phyloP scores from a whole-genome alignment of 2,113 vertebrate species.

The Neodon shergylaensis region DNA sequence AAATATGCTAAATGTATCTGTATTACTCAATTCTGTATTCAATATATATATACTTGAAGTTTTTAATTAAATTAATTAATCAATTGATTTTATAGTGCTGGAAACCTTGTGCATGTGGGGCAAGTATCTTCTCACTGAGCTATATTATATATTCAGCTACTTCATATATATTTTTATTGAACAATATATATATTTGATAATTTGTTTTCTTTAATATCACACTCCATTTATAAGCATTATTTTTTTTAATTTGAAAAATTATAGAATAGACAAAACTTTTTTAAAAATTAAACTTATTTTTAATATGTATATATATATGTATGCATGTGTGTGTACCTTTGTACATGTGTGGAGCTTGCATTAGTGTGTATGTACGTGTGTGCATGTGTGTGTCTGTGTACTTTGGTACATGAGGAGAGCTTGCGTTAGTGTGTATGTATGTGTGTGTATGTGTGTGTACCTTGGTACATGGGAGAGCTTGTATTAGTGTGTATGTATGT shows the following conservation, averaged over 20 bases:
- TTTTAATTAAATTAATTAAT: background rate
- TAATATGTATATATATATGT: too few relatives aligned
- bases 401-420: too few relatives aligned
- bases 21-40: background rate
- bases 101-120: background rate
- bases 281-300: background rate
- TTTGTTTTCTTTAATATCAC: constrained; percentile 7
- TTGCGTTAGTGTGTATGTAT: too few relatives aligned
- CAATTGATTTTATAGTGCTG: background rate
- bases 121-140: background rate
- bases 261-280: background rate
- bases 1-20: background rate
- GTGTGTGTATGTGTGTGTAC: background rate
- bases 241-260: constrained; percentile 42
- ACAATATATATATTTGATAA: background rate
- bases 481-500: too few relatives aligned
- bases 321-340: too few relatives aligned
- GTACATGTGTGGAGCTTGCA: background rate
- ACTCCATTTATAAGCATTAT: background rate
- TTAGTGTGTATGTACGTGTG: too few relatives aligned
- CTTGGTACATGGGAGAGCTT: background rate
- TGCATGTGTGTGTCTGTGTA: too few relatives aligned
- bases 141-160: background rate
- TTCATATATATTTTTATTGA: constrained; percentile 40
- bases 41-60: background rate